phyloP scores from a whole-genome alignment of 1,140 invertebrate species.

The Zaprionus vittiger region DNA sequence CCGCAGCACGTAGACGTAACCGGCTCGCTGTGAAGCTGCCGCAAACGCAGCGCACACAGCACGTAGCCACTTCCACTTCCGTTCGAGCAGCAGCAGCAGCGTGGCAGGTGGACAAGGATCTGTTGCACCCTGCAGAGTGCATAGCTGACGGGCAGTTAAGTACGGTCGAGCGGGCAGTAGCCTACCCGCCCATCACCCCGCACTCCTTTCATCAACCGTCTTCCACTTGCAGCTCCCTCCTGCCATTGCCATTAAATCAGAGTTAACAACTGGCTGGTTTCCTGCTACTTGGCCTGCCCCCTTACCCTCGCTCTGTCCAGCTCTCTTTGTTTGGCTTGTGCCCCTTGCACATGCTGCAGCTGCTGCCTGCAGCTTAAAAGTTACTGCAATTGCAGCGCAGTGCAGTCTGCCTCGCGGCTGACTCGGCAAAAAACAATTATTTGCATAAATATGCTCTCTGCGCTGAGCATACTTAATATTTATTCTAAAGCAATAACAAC shows the following conservation, averaged over 20 bases:
- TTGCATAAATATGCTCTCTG: slow-evolving; percentile 60
- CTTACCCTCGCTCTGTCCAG: not conserved
- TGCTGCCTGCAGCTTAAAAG: slow-evolving; percentile 55
- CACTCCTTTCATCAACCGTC: not conserved
- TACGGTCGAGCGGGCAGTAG: slow-evolving; percentile 43
- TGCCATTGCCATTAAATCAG: slow-evolving; percentile 74
- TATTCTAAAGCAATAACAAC: slow-evolving; percentile 64
- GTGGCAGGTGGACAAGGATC: slow-evolving; percentile 19
- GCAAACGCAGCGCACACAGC: slow-evolving; percentile 63
- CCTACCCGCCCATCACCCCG: not conserved
- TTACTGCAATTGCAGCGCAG: slow-evolving; percentile 41
- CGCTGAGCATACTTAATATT: slow-evolving; percentile 58
- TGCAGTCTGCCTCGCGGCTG: slow-evolving; percentile 44
- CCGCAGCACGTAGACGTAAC: slow-evolving; percentile 63
- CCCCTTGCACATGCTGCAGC: slow-evolving; percentile 28
- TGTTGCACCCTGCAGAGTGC: not conserved
- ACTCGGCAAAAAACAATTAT: slow-evolving; percentile 76
- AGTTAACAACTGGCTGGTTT: slow-evolving; percentile 78
- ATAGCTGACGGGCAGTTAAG: slow-evolving; percentile 33
- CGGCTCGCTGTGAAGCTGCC: slow-evolving; percentile 29
- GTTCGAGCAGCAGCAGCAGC: slow-evolving; percentile 31
- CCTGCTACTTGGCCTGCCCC: slow-evolving; percentile 34
- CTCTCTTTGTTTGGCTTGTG: slow-evolving; percentile 47
- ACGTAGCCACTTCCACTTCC: slow-evolving; percentile 71
- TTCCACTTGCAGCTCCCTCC: not conserved